Conservation (phyloP, 2,113 vertebrate species). For the Marmota monax region DNA sequence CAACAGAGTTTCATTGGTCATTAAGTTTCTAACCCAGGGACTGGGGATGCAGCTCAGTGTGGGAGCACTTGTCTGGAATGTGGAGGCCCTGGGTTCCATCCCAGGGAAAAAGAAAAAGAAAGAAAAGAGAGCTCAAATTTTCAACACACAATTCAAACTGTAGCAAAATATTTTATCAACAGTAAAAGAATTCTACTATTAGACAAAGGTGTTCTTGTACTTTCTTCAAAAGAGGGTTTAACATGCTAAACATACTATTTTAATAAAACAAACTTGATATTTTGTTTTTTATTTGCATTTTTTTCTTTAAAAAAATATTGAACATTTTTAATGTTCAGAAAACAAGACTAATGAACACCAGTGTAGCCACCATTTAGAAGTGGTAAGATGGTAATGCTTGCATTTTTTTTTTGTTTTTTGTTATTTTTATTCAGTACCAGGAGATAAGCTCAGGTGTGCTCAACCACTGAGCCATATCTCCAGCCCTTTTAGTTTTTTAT, state of each 20-base stretch:
- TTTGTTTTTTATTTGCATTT: slow-evolving; percentile 24
- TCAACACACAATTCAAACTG: background rate
- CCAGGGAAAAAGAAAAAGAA: no score
- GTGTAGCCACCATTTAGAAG: background rate
- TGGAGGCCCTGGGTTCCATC: background rate
- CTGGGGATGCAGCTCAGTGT: background rate
- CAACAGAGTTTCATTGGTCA: background rate
- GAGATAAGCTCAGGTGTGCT: no score
- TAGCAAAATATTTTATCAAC: background rate
- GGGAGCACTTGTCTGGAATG: background rate
- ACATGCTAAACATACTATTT: background rate
- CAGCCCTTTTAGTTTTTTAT: no score
- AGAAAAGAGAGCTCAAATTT: background rate
- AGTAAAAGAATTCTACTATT: background rate
- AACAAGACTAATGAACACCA: background rate
- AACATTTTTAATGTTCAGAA: slow-evolving; percentile 19
- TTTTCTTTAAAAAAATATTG: slow-evolving; percentile 47
- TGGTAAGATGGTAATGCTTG: background rate
- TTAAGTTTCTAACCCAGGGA: background rate
- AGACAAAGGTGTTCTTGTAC: background rate
- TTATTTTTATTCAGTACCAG: no score
- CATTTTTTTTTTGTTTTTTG: background rate
- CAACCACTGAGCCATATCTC: no score
- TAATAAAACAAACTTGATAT: background rate
- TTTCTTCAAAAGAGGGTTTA: background rate